Conservation (phyloP, 2,888 invertebrate genomes). For the Tineola bisselliella region DNA sequence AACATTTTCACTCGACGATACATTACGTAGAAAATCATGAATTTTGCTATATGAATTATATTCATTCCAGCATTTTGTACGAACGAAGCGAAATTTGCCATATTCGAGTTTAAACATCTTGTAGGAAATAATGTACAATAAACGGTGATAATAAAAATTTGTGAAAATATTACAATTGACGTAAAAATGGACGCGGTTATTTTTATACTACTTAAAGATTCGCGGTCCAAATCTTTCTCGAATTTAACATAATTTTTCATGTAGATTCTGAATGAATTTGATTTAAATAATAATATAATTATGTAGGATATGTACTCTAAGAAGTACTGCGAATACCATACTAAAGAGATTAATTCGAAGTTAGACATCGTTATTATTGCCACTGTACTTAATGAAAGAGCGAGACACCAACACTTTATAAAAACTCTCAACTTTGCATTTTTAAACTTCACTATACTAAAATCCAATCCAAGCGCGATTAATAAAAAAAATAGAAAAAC, state of each 20-base stretch:
- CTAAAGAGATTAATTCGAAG: not conserved
- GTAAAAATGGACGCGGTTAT: not conserved
- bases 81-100: not conserved
- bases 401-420: not conserved
- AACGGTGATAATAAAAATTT: not conserved
- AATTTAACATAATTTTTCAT: not conserved
- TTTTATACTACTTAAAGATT: not conserved
- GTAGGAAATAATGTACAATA: not conserved
- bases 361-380: not conserved
- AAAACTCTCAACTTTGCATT: not conserved
- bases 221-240: not conserved
- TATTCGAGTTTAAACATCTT: not conserved
- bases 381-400: not conserved
- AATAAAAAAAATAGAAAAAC: not conserved
- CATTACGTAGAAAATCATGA: not conserved
- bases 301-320: not conserved
- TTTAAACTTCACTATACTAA: not conserved
- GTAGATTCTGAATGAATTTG: not conserved
- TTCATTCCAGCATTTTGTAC: not conserved
- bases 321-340: not conserved
- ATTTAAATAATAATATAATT: not conserved
- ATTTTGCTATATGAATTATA: not conserved
- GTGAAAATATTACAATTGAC: not conserved
- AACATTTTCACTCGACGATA: not conserved
- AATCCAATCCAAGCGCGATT: not conserved